Conservation (phyloP, 2,797 vertebrate species). For the Silurus aristotelis region DNA sequence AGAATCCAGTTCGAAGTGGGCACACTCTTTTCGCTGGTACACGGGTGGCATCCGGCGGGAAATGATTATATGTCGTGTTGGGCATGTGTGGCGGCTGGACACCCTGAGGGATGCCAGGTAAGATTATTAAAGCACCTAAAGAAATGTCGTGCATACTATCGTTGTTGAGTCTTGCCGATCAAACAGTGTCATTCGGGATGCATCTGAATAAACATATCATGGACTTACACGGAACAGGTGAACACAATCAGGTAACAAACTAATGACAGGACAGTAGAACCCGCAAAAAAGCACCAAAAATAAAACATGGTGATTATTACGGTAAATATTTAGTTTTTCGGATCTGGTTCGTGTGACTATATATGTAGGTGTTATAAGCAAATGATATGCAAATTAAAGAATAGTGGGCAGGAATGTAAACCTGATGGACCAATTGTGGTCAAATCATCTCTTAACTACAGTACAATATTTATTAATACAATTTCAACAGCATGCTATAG, state of each 20-base stretch:
- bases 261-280: background rate
- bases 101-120: background rate
- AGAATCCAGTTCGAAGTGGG: conserved; percentile 13
- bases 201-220: background rate
- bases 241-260: background rate
- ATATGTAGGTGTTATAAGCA: background rate
- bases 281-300: background rate
- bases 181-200: background rate
- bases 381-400: background rate
- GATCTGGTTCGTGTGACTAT: background rate
- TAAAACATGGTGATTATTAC: background rate
- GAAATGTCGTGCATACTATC: background rate
- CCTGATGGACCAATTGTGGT: too few species aligned
- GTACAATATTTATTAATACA: too few species aligned
- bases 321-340: background rate
- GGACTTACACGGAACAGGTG: background rate
- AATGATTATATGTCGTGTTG: conserved; percentile 1
- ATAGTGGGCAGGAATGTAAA: background rate
- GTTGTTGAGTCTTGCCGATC: background rate
- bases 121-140: background rate
- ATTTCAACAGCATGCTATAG: too few species aligned
- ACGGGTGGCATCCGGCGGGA: background rate
- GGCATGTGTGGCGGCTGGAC: background rate
- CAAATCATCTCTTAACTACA: too few species aligned
- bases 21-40: background rate